Base-by-base conservation (phyloP, 2,113 vertebrate species). In the Chaenocephalus aceratus region DNA sequence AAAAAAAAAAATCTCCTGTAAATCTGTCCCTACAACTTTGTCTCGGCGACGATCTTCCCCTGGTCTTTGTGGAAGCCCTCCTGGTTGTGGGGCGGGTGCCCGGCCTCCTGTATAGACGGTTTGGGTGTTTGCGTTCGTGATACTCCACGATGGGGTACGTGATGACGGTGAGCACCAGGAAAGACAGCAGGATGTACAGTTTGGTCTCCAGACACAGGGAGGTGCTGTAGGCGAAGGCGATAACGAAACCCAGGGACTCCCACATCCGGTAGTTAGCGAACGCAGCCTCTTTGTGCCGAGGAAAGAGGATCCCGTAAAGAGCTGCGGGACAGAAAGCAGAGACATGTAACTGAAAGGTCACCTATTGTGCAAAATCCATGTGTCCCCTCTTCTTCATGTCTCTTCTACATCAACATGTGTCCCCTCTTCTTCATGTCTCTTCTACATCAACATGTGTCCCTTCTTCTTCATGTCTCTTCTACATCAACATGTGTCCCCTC, bases 221-320 rank as follows among this genome's bases (percentile, higher is more conserved):
- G 0, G 94, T 96, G 92, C 97, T 98, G 85, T 96, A 99, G 4
- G 96, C 97, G 16, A 97, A 99, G 49, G 98, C 96, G 0, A 96
- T 92, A 10, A 97, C 97, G 18, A 96, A 98, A 0, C 97, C 98
- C 12, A 97, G 49, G 0, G 98, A 98, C 83, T 99, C 98, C 96
- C 97, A 97, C 73, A 99, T 96, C 12, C 97, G 96, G 86, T 98
- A 99, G 90, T 96, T 98, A 57, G 98, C 95, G 23, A 99, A 99
- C 1, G 97, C 98, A 0, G 98, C 97, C 83, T 98, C 98, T 81
- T 97, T 98, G 82, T 94, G 75, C 8, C 83, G 82, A 12, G 96
- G 89, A 84, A 99, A 99, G 34, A 99, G 95, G 77, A 96, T 30
- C 0, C 97, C 96, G 0, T 96, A 99, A 1, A 99, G 94, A 18